Base-by-base conservation (phyloP, 2,797 vertebrate genomes). In the Champsocephalus esox region DNA sequence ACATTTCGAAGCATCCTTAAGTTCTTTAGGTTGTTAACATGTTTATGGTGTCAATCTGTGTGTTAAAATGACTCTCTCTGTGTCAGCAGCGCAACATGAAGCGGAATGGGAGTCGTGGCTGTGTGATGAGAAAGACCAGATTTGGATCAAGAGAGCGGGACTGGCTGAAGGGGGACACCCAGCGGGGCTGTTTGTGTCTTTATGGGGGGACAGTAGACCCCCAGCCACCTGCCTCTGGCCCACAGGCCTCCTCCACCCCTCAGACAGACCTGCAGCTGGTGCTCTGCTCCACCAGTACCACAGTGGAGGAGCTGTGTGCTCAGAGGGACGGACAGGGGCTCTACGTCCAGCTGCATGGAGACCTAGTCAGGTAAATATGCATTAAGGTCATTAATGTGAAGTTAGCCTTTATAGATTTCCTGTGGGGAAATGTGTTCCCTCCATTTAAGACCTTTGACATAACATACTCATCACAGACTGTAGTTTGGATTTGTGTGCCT, bases 331-430 rank as follows among this genome's bases (percentile, higher is more conserved):
- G 91, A 76, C 92, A 95, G 48, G 94, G 90, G 60, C 95, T 99
- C 64, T 98, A 96, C 59, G 82, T 99, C 79, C 97, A 99, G 79
- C 94, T 99, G 73, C 97, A 99, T 0, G 98, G 98, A 89, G 98
- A 99, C 88, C 90, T 98, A 43, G 92, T 98, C 93, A 97, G 97
- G 98, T 99, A 93, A 84, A 66, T 55, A 41, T 16, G 87, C 21
- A 45, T 13, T 11, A 48, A 44, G 17, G 43, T 73, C 21, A 21
- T 56, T n/a, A 51, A 14, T 58, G 13, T 58, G 3, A 43, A 68
- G 12, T 41, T 50, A 17, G 12, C 12, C 8, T 41, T 56, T 5
- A 32, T 69, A 1, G 34, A 32, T 28, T 17, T 73, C 6, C 10
- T 46, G 9, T 54, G 8, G n/a, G 41, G 13, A 48, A 54, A 51